Base-by-base conservation (phyloP, 2,113 vertebrate species). In the Cervus canadensis region DNA sequence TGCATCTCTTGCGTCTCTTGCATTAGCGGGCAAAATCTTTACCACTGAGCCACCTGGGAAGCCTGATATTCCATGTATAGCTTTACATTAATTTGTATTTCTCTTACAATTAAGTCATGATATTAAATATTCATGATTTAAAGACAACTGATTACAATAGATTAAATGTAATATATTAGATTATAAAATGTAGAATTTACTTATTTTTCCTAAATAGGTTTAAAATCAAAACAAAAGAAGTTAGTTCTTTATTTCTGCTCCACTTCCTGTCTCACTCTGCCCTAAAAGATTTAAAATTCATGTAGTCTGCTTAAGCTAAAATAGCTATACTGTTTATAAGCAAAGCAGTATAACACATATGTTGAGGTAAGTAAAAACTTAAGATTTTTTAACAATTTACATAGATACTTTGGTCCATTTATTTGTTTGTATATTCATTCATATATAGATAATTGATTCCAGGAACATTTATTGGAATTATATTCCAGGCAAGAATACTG, bases 241-340 rank as follows among this genome's bases (percentile, higher is more conserved):
- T 57, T 86, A 79, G 8, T 86, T 92, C 9, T 57, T 95, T 84
- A 67, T 89, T 88, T 91, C 36, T 85, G 28, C 30, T 74, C 3
- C 0, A 62, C 67, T 91, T 87, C 6, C 7, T 95, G 10, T 33
- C 10, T 90, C 87, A 85, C 4, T 64, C 52, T 36, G 84, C 36
- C 2, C 14, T n/a, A 64, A 62, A 83, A 95, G 56, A 79, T 95
- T 60, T 93, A 94, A 81, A 93, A 54, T 96, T 85, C 57, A 85
- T 85, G 87, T 74, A 26, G 12, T 79, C 64, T 81, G 21, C 59
- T 82, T 89, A 79, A 76, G 91, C 25, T 85, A 96, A 91, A 95
- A 94, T 89, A 94, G 87, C 30, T 86, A 40, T 7, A 74, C 83
- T 91, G 43, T 95, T 93, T 91, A 64, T 56, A 89, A 91, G 78